Evolutionary conservation across 2,797 vertebrate species (phyloP).

Genomic region (Sternotherus odoratus): DNA sequence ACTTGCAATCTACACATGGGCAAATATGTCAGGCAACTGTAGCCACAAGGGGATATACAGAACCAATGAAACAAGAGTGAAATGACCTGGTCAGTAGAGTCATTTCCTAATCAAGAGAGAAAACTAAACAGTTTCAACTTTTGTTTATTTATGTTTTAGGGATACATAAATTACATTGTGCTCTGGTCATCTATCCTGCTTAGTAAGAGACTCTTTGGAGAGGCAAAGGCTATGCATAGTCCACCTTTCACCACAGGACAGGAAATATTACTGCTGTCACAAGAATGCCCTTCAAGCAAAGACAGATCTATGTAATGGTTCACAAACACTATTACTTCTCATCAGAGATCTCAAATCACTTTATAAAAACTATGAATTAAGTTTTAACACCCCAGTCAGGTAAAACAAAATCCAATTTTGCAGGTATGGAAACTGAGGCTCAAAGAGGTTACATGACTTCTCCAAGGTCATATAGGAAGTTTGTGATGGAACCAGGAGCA

Average conservation of each 20-base stretch:
- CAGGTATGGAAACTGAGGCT: background rate
- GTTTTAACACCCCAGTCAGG: background rate
- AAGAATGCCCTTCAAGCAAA: background rate
- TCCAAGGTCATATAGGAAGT: background rate
- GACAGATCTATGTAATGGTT: background rate
- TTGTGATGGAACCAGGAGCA: background rate
- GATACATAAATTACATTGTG: background rate
- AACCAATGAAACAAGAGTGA: slow-evolving; percentile 47
- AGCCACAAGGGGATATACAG: slow-evolving; percentile 66
- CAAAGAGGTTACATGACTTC: background rate
- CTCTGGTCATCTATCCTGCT: rapidly evolving
- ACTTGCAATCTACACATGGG: slow-evolving; percentile 3
- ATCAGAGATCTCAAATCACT: background rate
- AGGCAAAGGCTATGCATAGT: background rate
- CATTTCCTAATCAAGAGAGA: slow-evolving; percentile 34
- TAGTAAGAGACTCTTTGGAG: background rate
- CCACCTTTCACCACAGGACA: background rate
- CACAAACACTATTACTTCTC: background rate
- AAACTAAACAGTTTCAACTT: slow-evolving; percentile 9
- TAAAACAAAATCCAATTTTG: background rate
- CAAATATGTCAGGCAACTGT: slow-evolving; percentile 65
- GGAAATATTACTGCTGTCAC: background rate
- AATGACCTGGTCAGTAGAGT: slow-evolving; percentile 59
- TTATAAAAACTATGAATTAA: background rate
- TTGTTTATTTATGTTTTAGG: background rate